phyloP scores from a whole-genome alignment of 2,797 vertebrate species.

The Girardinus metallicus region DNA sequence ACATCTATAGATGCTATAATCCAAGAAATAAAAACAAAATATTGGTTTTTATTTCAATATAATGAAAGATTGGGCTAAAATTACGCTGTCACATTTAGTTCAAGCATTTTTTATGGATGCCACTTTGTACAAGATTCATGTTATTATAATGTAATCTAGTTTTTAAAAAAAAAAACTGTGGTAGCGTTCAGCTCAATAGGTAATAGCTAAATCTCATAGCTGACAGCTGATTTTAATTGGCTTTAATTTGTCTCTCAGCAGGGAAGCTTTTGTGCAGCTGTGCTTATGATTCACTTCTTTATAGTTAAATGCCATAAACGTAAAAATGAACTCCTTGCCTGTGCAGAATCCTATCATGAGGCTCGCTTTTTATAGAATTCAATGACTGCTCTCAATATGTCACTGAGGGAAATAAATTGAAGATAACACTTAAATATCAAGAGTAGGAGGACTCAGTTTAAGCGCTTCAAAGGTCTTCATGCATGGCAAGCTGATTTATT shows the following conservation, averaged over 20 bases:
- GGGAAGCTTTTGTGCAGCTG: conserved; percentile 5
- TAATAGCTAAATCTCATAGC: not conserved
- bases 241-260: not conserved
- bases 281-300: conserved; percentile 7
- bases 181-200: not conserved
- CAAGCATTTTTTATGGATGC: not conserved
- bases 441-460: not conserved
- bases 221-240: not conserved
- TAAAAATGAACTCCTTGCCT: conserved; percentile 7
- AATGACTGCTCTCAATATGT: conserved; percentile 13
- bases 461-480: not conserved
- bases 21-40: no score
- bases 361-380: conserved; percentile 10
- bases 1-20: no score
- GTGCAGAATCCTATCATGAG: not conserved
- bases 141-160: not conserved
- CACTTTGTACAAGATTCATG: not conserved
- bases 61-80: not conserved
- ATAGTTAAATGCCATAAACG: conserved; percentile 16
- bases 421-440: conserved; percentile 18
- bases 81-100: not conserved
- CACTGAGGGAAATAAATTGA: not conserved
- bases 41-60: not conserved
- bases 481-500: not conserved
- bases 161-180: not conserved